A percentile compares a stretch with the other conserved stretches of the same genome.
Conservation (phyloP, 2,888 invertebrate genomes). For the Lithodes maja region DNA sequence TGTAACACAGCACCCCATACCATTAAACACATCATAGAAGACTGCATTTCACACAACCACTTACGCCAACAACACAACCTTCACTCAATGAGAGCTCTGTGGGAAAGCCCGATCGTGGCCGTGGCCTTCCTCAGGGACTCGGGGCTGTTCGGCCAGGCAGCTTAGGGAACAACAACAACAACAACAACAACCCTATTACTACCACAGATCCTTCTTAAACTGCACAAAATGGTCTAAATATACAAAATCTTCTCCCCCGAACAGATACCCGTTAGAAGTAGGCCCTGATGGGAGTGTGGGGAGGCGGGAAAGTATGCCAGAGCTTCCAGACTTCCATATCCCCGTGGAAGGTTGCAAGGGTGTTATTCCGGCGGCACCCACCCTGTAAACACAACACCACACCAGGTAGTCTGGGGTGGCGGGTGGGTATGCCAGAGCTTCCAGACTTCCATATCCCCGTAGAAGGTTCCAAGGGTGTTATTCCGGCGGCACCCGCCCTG, state of each 20-base stretch:
- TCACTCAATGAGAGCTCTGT: too few relatives aligned
- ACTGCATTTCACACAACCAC: too few relatives aligned
- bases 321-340: slow-evolving; percentile 44
- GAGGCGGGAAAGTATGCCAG: background rate
- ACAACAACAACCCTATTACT: too few relatives aligned
- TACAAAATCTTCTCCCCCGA: background rate
- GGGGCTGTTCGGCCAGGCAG: too few relatives aligned
- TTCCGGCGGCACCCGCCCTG: slow-evolving; percentile 6
- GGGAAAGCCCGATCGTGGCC: too few relatives aligned
- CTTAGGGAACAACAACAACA: too few relatives aligned
- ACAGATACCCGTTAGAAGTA: slow-evolving; percentile 47
- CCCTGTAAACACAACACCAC: too few relatives aligned
- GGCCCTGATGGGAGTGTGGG: slow-evolving; percentile 29
- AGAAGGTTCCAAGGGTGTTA: slow-evolving; percentile 14
- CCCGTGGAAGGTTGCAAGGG: slow-evolving; percentile 34
- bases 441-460: slow-evolving; percentile 50
- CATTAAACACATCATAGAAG: too few relatives aligned
- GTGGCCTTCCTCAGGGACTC: too few relatives aligned
- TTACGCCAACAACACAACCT: too few relatives aligned
- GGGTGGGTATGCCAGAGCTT: background rate
- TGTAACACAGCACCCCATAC: too few relatives aligned
- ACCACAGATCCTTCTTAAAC: too few relatives aligned
- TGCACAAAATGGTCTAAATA: background rate
- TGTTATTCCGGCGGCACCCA: slow-evolving; percentile 12
- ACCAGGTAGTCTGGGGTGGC: slow-evolving; percentile 17